Evolutionary conservation across 2,113 vertebrate genomes (phyloP), one percentile per base, ranked within the genome.

Genomic region (Balaenoptera acutorostrata): DNA sequence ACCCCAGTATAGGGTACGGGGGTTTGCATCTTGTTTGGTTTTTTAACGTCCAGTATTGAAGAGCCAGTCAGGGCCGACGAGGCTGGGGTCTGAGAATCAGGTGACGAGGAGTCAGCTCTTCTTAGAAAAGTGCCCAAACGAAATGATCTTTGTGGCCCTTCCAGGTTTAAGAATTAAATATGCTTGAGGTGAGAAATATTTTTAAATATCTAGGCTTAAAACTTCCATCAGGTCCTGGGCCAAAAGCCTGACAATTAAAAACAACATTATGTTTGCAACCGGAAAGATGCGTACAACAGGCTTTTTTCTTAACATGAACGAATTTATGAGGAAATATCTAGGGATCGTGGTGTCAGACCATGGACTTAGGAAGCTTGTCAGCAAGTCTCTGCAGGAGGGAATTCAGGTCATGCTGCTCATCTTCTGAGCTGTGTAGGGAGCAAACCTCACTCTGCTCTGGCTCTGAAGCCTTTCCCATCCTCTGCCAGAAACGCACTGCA

Each of bases 391-490:
- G 59, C 17, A 23, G 8, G 5, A 74, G 59, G n/a, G n/a, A 12
- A 4, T 6, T 20, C 12, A 10, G 15, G 14, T 3, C 6, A 1
- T 1, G 1, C 55, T 61, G 36, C 18, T 36, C 36, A 13, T 10
- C 39, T 31, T 31, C 90, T 39, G 36, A 25, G 41, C 21, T 29
- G 44, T 33, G 6, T 27, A 18, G 3, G 15, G 8, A 17, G 64
- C 27, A 20, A 46, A 33, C 31, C 12, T 6, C 17, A 15, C 55
- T 33, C n/a, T n/a, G 33, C 90, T 68, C 21, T 25, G 20, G 78
- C 64, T 74, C 11, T 6, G 39, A 33, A 9, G n/a, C 27, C 52
- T 14, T 63, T 2, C 29, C 29, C 20, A 6, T 2, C 41, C 59
- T 44, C 39, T 3, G 36, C 4, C 17, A 55, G 41, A 88, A 66